phyloP scores from a whole-genome alignment of 2,888 invertebrate genomes.

The Quadroppia sp. region DNA sequence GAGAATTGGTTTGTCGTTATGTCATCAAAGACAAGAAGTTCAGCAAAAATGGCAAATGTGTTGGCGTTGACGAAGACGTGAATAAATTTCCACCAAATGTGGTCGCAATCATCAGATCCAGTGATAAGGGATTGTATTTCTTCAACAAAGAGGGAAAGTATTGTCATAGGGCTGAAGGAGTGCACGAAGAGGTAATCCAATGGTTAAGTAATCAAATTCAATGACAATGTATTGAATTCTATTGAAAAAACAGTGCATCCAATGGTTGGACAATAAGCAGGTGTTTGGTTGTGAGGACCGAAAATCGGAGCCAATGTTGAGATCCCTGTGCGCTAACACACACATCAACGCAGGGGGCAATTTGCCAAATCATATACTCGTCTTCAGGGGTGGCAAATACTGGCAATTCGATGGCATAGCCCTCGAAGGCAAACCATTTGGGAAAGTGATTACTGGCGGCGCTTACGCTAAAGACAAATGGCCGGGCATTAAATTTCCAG shows the following conservation, averaged over 20 bases:
- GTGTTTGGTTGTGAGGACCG: neutral
- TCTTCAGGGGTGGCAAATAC: constrained; percentile 22
- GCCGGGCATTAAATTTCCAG: constrained; percentile 26
- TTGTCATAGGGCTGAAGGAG: neutral
- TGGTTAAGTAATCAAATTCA: neutral
- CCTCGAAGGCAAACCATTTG: neutral
- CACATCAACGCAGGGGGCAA: constrained; percentile 14
- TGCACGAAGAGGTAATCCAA: neutral
- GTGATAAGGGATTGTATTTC: constrained; percentile 11
- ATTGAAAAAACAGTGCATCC: neutral
- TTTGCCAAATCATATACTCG: neutral
- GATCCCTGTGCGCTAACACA: neutral
- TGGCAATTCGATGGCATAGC: neutral
- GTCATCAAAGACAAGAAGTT: neutral
- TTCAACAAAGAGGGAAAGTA: constrained; percentile 11
- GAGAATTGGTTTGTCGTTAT: constrained; percentile 9
- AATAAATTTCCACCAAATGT: constrained; percentile 19
- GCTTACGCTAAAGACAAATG: neutral
- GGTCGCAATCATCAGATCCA: neutral
- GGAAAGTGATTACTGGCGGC: neutral
- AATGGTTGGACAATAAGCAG: neutral
- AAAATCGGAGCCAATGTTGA: neutral
- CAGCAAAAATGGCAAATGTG: neutral
- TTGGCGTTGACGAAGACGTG: neutral
- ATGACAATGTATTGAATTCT: neutral